Evolutionary conservation across 2,888 invertebrate genomes (phyloP).

Genomic region (Cerceris ruficornis): DNA sequence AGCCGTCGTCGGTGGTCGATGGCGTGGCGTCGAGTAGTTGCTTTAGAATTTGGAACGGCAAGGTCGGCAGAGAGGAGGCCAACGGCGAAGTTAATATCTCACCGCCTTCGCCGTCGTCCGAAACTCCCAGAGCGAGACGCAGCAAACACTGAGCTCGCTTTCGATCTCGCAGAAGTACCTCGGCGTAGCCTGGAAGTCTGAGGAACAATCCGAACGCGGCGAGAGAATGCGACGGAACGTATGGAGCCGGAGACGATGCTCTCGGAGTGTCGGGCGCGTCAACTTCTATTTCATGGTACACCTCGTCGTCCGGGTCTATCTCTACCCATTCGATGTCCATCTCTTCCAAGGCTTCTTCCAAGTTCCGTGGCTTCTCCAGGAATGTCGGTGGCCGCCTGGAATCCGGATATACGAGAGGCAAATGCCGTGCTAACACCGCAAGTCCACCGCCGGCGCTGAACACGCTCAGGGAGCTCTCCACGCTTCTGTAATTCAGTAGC

Average conservation of each 20-base stretch:
- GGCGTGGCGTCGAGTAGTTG: conserved; percentile 90
- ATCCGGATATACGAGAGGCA: conserved; percentile 94
- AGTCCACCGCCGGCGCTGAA: conserved; percentile 95
- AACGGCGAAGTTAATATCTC: conserved; percentile 88
- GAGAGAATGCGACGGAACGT: conserved; percentile 94
- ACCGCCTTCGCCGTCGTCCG: conserved; percentile 95
- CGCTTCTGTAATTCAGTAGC: conserved; percentile 71
- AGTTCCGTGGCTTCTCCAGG: conserved; percentile 84
- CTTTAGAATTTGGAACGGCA: conserved; percentile 91
- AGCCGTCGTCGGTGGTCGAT: conserved; percentile 89
- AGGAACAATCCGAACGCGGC: conserved; percentile 95
- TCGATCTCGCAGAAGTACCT: conserved; percentile 92
- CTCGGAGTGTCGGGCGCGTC: conserved; percentile 81
- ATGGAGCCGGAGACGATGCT: conserved; percentile 83
- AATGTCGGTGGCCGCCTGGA: conserved; percentile 83
- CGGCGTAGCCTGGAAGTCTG: conserved; percentile 94
- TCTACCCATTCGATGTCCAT: conserved; percentile 86
- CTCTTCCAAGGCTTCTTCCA: conserved; percentile 83
- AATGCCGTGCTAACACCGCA: conserved; percentile 92
- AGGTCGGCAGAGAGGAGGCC: conserved; percentile 86
- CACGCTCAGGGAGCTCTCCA: conserved; percentile 88
- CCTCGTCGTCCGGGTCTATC: conserved; percentile 84
- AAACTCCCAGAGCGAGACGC: conserved; percentile 93
- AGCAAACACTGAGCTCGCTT: conserved; percentile 93
- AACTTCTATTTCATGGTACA: conserved; percentile 86